A percentile compares a stretch with the other conserved stretches of the same genome.
These are phyloP conservation scores for Noctua comes DNA, from an alignment of 2,888 invertebrate species.

Conservation along the genomic window DNA sequence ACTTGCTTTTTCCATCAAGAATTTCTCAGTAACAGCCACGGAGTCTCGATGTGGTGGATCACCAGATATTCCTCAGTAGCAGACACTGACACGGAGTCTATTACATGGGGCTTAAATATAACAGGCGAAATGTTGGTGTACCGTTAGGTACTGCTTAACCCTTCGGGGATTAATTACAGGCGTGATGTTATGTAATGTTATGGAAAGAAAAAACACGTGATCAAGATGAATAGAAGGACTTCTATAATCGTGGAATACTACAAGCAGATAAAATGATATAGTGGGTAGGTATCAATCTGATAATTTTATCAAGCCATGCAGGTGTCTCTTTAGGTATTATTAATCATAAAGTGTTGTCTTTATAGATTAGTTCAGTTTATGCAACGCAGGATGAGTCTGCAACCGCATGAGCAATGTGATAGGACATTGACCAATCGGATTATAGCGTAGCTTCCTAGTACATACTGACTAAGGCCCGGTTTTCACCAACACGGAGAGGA, in stretches of 20 bases:
- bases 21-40: no score
- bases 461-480: neutral
- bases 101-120: no score
- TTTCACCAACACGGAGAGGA: neutral
- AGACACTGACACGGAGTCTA: no score
- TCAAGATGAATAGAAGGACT: neutral
- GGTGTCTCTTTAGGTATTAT: slow-evolving; percentile 11
- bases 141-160: no score
- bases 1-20: no score
- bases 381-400: slow-evolving; percentile 15
- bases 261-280: slow-evolving; percentile 3
- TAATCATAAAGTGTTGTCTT: slow-evolving; percentile 10
- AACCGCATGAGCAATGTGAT: slow-evolving; percentile 12
- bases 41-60: no score
- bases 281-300: neutral
- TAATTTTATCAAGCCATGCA: neutral
- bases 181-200: no score
- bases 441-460: neutral
- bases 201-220: neutral
- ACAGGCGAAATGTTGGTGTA: no score
- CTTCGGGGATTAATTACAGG: no score
- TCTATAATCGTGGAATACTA: neutral
- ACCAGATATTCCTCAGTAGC: no score
- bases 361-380: slow-evolving; percentile 8
- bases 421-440: slow-evolving; percentile 16